Evolutionary conservation across 2,113 vertebrate species (phyloP).

Genomic region (Motacilla alba): DNA sequence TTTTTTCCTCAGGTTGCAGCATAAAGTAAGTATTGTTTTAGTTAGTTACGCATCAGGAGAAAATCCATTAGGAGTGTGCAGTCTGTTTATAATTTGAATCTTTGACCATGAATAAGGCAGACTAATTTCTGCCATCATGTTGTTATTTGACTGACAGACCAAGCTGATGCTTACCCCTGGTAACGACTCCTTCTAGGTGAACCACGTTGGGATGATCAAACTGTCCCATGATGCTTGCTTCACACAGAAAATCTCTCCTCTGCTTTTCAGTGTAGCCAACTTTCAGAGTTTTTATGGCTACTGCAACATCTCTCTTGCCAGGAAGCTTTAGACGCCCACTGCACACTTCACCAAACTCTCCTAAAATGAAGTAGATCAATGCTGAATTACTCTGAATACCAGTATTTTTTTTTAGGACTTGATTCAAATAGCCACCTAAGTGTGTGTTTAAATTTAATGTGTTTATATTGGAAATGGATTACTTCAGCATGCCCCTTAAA

Average conservation of each 20-base stretch:
- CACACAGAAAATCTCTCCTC: conserved; percentile 93
- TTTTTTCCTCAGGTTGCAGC: not conserved
- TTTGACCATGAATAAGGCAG: not conserved
- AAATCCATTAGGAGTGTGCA: conserved; percentile 36
- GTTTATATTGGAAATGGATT: not conserved
- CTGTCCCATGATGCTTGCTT: conserved; percentile 98
- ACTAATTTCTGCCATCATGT: not conserved
- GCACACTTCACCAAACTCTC: conserved; percentile 98
- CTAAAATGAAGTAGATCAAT: conserved; percentile 69
- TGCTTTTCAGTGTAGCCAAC: conserved; percentile 98
- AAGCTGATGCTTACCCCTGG: conserved; percentile 81
- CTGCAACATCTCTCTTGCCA: conserved; percentile 90
- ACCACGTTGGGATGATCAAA: conserved; percentile 98
- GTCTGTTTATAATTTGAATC: conserved; percentile 17
- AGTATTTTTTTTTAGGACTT: not conserved
- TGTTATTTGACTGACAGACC: not conserved
- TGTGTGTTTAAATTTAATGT: not conserved
- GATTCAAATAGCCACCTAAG: not conserved
- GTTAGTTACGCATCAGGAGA: conserved; percentile 34
- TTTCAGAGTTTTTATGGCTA: conserved; percentile 97
- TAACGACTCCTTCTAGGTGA: conserved; percentile 96
- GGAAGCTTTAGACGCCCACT: conserved; percentile 95
- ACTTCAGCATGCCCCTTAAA: not conserved
- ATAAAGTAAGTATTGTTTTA: conserved; percentile 56
- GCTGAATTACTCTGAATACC: not conserved